phyloP scores from a whole-genome alignment of 2,797 vertebrate species.

The Platyrinchus mystaceus region DNA sequence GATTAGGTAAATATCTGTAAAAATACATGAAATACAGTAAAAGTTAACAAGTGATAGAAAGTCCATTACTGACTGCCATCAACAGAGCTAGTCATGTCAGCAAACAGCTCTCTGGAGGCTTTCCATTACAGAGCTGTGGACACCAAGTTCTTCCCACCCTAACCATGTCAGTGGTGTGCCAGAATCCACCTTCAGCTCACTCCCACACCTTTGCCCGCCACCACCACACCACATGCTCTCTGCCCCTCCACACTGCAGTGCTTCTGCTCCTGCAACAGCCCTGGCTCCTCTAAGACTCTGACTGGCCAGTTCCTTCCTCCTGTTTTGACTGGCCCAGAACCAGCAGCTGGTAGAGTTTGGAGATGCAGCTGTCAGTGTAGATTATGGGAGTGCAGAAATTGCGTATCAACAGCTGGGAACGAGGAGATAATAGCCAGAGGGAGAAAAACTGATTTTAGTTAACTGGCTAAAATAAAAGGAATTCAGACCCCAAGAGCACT shows the following conservation, averaged over 20 bases:
- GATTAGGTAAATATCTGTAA: not conserved
- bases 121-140: not conserved
- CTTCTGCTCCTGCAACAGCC: not conserved
- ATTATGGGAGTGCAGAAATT: not conserved
- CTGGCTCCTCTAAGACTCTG: too few species aligned
- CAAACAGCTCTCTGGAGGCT: not conserved
- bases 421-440: not conserved
- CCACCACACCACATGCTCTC: not conserved
- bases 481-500: not conserved
- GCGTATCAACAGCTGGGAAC: not conserved
- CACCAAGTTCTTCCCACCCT: not conserved
- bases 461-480: not conserved
- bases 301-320: not conserved
- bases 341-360: not conserved
- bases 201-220: not conserved
- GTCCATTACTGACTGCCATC: not conserved
- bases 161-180: accelerated
- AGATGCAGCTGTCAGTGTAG: not conserved
- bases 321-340: not conserved
- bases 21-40: not conserved
- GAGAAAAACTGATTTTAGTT: not conserved
- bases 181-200: not conserved
- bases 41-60: not conserved
- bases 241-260: not conserved
- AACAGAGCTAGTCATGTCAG: not conserved